Percentiles rank a stretch among this genome's conserved stretches.
phyloP scores from a whole-genome alignment of 2,113 vertebrate genomes.

The Megalops atlanticus region DNA sequence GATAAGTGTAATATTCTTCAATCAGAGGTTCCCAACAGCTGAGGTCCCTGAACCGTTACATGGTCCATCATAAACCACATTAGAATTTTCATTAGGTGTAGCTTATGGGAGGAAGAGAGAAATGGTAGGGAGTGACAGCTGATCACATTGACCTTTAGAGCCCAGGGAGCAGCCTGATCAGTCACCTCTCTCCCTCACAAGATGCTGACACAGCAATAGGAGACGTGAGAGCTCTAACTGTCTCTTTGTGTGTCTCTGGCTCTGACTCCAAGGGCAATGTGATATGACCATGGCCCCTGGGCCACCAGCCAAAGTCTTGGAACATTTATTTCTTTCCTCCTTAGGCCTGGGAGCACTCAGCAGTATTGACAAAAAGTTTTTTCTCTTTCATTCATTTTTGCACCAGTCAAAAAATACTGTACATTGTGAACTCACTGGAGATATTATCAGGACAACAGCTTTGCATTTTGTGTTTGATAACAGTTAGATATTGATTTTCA shows the following conservation, averaged over 20 bases:
- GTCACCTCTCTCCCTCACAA: slow-evolving; percentile 10
- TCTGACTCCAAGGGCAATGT: slow-evolving; percentile 21
- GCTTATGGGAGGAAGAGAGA: neutral
- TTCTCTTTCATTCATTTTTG: too few relatives aligned
- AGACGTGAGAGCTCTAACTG: slow-evolving; percentile 6
- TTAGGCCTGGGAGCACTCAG: neutral
- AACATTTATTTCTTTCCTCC: neutral
- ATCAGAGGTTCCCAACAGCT: neutral
- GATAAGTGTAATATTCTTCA: neutral
- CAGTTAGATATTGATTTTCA: too few relatives aligned
- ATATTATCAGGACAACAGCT: too few relatives aligned
- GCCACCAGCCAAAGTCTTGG: neutral
- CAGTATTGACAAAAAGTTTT: neutral
- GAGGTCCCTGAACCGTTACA: neutral
- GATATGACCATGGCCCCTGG: neutral
- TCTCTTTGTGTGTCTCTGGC: slow-evolving; percentile 25
- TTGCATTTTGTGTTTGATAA: too few relatives aligned
- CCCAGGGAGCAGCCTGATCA: slow-evolving; percentile 29
- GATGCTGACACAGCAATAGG: slow-evolving; percentile 34
- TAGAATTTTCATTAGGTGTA: too few relatives aligned
- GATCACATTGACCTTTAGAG: slow-evolving; percentile 38
- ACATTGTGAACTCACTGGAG: too few relatives aligned
- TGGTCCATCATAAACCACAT: neutral
- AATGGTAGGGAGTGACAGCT: slow-evolving; percentile 20
- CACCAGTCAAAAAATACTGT: too few relatives aligned